A percentile compares a stretch with the other conserved stretches of the same genome.
Conservation (phyloP, 2,797 vertebrate genomes). For the Mionectes olivaceus region DNA sequence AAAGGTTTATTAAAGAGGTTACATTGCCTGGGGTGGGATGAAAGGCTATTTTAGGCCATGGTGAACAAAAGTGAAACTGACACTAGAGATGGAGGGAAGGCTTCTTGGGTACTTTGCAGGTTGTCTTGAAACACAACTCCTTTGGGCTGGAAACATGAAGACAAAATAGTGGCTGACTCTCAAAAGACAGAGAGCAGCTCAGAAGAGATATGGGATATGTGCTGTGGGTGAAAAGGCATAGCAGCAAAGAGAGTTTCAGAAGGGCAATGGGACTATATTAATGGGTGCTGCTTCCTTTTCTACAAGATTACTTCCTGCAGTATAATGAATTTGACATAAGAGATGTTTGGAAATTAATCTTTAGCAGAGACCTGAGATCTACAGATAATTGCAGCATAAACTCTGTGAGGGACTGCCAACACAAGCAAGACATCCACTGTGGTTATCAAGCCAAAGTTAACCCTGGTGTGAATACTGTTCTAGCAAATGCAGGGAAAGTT, state of each 20-base stretch:
- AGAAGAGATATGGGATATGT: background rate
- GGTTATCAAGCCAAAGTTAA: background rate
- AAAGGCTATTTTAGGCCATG: background rate
- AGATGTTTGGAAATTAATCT: background rate
- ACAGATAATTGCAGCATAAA: background rate
- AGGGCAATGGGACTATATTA: background rate
- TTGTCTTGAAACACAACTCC: background rate
- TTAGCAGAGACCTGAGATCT: background rate
- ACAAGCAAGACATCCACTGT: fast-evolving
- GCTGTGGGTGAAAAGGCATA: background rate
- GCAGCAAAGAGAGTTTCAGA: background rate
- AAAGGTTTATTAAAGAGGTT: background rate
- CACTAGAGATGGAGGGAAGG: background rate
- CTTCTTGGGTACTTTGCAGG: background rate
- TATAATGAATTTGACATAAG: background rate
- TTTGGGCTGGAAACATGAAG: background rate
- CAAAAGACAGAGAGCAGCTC: background rate
- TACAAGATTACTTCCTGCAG: background rate
- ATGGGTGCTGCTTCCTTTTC: background rate
- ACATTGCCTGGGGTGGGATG: background rate
- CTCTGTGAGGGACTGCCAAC: background rate
- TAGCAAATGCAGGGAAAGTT: background rate
- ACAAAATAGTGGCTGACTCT: background rate
- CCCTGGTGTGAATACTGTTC: background rate
- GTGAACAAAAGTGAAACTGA: background rate